A percentile compares a stretch with the other conserved stretches of the same genome.
These are phyloP conservation scores for Euzophera pinguis DNA, from an alignment of 2,888 invertebrate genomes.

Conservation along the genomic window DNA sequence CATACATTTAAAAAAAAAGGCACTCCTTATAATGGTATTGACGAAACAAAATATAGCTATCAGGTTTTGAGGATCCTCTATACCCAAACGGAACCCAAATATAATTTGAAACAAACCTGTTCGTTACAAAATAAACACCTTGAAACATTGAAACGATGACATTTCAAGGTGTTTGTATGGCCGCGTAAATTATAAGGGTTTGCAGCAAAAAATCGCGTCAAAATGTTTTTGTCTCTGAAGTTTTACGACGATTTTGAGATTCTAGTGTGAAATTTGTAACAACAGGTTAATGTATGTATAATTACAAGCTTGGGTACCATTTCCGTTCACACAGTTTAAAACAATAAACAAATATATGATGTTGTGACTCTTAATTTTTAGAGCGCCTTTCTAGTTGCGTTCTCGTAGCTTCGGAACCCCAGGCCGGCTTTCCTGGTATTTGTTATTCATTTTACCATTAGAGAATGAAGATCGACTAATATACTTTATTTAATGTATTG, in stretches of 20 bases:
- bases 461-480: too few relatives aligned
- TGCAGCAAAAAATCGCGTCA: conserved; percentile 45
- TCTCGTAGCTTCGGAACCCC: too few relatives aligned
- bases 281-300: conserved; percentile 22
- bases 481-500: too few relatives aligned
- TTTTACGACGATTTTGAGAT: conserved; percentile 31
- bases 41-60: neutral
- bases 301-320: neutral
- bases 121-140: conserved; percentile 43
- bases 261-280: conserved; percentile 48
- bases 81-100: conserved; percentile 24
- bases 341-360: too few relatives aligned
- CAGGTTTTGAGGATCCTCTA: neutral
- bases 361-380: too few relatives aligned
- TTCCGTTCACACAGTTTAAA: neutral
- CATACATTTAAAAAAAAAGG: neutral
- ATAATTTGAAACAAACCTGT: conserved; percentile 26
- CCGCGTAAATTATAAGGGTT: conserved; percentile 41
- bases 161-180: conserved; percentile 63
- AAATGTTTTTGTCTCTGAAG: conserved; percentile 50
- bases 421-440: too few relatives aligned
- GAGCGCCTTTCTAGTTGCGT: too few relatives aligned
- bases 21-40: too few relatives aligned
- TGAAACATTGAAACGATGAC: conserved; percentile 43
- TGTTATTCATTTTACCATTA: too few relatives aligned